These are phyloP conservation scores for Chrysopilus asiliformis DNA, from an alignment of 2,888 invertebrate species.

Conservation along the genomic window DNA sequence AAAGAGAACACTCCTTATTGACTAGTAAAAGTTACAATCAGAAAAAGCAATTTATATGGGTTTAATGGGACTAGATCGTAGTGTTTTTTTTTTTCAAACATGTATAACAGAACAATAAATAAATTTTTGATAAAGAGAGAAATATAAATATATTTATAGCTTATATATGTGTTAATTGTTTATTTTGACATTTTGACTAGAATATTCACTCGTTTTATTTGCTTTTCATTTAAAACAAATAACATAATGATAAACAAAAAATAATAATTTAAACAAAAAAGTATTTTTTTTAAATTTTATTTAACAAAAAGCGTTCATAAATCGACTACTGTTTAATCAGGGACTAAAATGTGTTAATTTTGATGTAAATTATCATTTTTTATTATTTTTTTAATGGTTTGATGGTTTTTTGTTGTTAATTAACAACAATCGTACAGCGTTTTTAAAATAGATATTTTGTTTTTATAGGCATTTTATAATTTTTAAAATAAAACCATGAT, in stretches of 20 bases:
- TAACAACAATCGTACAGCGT: neutral
- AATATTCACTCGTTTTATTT: conserved; percentile 8
- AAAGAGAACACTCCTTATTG: too few relatives aligned
- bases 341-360: neutral
- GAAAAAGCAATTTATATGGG: too few relatives aligned
- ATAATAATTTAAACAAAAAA: neutral
- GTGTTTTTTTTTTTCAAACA: too few relatives aligned
- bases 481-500: neutral
- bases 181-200: conserved; percentile 6
- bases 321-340: neutral
- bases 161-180: too few relatives aligned
- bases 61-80: too few relatives aligned
- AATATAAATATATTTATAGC: too few relatives aligned
- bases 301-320: neutral
- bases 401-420: neutral
- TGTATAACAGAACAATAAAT: too few relatives aligned
- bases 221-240: too few relatives aligned
- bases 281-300: neutral
- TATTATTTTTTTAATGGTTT: too few relatives aligned
- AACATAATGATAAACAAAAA: neutral
- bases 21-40: too few relatives aligned
- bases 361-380: neutral
- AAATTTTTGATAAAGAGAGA: too few relatives aligned
- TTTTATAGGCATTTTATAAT: neutral
- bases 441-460: neutral